Conservation (phyloP, 2,888 invertebrate species). For the Odiellus spinosus region DNA sequence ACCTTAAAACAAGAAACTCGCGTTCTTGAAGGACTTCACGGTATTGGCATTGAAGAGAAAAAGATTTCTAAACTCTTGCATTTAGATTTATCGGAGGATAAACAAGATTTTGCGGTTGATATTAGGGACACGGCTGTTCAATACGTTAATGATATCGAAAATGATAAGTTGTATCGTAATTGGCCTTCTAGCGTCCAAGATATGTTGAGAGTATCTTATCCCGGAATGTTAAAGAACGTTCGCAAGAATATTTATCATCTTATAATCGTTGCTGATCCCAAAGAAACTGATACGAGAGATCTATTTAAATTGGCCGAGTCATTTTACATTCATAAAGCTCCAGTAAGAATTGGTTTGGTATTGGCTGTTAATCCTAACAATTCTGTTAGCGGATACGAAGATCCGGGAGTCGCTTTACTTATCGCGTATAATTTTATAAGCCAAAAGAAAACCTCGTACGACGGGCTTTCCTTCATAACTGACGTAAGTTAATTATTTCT, state of each 20-base stretch:
- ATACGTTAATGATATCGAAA: constrained; percentile 90
- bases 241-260: constrained; percentile 53
- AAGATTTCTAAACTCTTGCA: constrained; percentile 31
- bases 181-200: constrained; percentile 85
- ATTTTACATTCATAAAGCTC: constrained; percentile 75
- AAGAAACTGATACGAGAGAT: constrained; percentile 46
- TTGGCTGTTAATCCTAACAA: constrained; percentile 47
- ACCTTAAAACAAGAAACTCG: constrained; percentile 67
- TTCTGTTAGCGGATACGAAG: constrained; percentile 42
- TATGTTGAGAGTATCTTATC: constrained; percentile 85
- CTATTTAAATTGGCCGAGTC: constrained; percentile 76
- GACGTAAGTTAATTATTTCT: constrained; percentile 45
- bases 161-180: constrained; percentile 64
- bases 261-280: constrained; percentile 63
- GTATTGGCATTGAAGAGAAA: constrained; percentile 41
- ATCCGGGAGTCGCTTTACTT: constrained; percentile 63
- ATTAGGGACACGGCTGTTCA: constrained; percentile 80
- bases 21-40: constrained; percentile 63
- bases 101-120: constrained; percentile 67
- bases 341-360: constrained; percentile 62
- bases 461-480: constrained; percentile 66
- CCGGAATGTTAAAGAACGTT: constrained; percentile 81
- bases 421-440: constrained; percentile 80
- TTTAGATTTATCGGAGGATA: constrained; percentile 31
- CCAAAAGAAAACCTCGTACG: constrained; percentile 53